Evolutionary conservation across 2,888 invertebrate species (phyloP), one percentile per base, ranked within the genome.

Genomic region (Acrobasis suavella): DNA sequence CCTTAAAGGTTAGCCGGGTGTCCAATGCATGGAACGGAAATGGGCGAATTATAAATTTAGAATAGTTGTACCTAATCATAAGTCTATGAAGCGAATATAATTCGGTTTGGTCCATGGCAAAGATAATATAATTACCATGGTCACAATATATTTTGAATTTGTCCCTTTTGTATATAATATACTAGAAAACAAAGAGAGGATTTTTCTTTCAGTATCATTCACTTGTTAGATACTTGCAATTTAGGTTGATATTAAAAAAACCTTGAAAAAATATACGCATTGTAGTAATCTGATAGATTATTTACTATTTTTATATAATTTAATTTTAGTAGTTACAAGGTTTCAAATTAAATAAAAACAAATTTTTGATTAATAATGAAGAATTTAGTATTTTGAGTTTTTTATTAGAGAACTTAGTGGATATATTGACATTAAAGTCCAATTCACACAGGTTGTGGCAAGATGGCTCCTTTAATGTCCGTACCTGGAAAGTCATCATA

Each of bases 321-420:
- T 74, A 67, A 71, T 72, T 69, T 75, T 71, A 76, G 74, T 74
- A 73, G 75, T 77, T 81, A 83, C 78, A 82, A 75, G 73, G 72
- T 71, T 72, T 71, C 59, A 50, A 61, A 67, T 64, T 72, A 68
- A 75, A 67, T 73, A 71, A 80, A 74, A 70, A 77, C 73, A 80
- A 73, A 77, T 74, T 71, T 62, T 75, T 69, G 70, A 85, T 83
- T 82, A 87, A 88, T 83, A 87, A 87, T 78, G 74, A 87, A 80
- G 73, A 81, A 79, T 84, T 77, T 81, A 72, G 70, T 81, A 79
- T 75, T 82, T 76, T 72, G 77, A 86, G 84, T 75, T 73, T 72
- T 70, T 86, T 89, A 87, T 88, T 90, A 46, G 77, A 81, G 74
- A 85, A 85, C 84, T 82, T 86, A 85, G 82, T 81, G 82, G 77